A percentile compares a stretch with the other conserved stretches of the same genome.
phyloP scores from a whole-genome alignment of 2,113 vertebrate species.

The Neodon shergylaensis region DNA sequence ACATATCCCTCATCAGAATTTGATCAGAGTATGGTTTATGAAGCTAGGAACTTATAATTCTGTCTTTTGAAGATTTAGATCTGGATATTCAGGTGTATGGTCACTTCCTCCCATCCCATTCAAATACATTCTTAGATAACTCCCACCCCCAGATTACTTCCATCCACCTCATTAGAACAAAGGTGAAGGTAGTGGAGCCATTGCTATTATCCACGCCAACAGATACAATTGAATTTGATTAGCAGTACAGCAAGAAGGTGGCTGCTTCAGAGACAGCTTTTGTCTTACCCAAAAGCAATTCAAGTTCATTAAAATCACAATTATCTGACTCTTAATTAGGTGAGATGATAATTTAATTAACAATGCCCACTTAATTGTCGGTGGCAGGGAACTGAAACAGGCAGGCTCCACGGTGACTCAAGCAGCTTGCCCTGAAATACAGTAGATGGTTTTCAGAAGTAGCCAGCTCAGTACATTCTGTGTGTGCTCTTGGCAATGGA shows the following conservation, averaged over 20 bases:
- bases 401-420: neutral
- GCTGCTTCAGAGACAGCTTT: conserved; percentile 14
- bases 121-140: conserved; percentile 25
- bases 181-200: neutral
- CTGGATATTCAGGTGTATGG: neutral
- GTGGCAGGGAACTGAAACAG: conserved; percentile 58
- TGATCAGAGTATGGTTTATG: neutral
- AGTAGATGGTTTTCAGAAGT: neutral
- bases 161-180: neutral
- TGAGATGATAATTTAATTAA: conserved; percentile 78
- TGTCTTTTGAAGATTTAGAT: neutral
- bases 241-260: conserved; percentile 50
- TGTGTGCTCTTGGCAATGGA: neutral
- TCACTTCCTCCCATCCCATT: neutral
- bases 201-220: conserved; percentile 23
- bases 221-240: conserved; percentile 58
- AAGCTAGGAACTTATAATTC: neutral
- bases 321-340: conserved; percentile 76
- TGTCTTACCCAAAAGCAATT: conserved; percentile 72
- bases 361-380: conserved; percentile 71
- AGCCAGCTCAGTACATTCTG: neutral
- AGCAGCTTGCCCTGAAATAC: neutral
- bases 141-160: neutral
- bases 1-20: neutral
- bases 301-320: conserved; percentile 76